Evolutionary conservation across 2,888 invertebrate genomes (phyloP).

Genomic region (Lutraria lutraria): DNA sequence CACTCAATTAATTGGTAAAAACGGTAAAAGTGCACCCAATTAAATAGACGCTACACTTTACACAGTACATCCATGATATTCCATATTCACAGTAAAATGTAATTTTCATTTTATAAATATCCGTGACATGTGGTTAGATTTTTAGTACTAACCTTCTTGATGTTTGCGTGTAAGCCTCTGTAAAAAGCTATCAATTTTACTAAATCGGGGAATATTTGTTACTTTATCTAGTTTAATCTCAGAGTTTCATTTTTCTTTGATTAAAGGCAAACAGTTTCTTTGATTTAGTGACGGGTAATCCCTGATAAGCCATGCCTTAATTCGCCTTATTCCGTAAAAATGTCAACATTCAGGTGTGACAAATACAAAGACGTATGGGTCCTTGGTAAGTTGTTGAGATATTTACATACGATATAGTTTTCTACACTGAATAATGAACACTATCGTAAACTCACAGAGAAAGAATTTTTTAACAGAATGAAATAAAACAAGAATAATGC

Average conservation of each 20-base stretch:
- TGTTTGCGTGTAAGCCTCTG: background rate
- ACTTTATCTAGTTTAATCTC: slow-evolving; percentile 25
- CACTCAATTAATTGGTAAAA: too few relatives aligned
- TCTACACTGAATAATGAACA: background rate
- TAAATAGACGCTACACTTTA: background rate
- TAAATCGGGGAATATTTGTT: slow-evolving; percentile 28
- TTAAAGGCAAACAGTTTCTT: slow-evolving; percentile 30
- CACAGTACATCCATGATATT: background rate
- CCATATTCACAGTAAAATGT: slow-evolving; percentile 1
- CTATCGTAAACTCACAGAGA: background rate
- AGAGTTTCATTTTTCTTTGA: slow-evolving; percentile 17
- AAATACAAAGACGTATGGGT: slow-evolving; percentile 1
- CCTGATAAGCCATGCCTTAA: slow-evolving; percentile 22
- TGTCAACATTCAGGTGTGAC: slow-evolving; percentile 46
- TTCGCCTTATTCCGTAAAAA: slow-evolving; percentile 31
- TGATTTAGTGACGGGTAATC: slow-evolving; percentile 38
- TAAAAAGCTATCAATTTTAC: slow-evolving; percentile 18
- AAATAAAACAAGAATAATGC: background rate
- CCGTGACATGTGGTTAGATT: background rate
- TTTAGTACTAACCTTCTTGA: background rate
- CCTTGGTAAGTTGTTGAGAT: slow-evolving; percentile 32
- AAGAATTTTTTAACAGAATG: background rate
- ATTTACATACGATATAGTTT: background rate
- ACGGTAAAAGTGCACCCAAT: too few relatives aligned
- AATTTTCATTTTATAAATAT: background rate